phyloP scores from a whole-genome alignment of 2,888 invertebrate genomes.

The Cheilosia grossa region DNA sequence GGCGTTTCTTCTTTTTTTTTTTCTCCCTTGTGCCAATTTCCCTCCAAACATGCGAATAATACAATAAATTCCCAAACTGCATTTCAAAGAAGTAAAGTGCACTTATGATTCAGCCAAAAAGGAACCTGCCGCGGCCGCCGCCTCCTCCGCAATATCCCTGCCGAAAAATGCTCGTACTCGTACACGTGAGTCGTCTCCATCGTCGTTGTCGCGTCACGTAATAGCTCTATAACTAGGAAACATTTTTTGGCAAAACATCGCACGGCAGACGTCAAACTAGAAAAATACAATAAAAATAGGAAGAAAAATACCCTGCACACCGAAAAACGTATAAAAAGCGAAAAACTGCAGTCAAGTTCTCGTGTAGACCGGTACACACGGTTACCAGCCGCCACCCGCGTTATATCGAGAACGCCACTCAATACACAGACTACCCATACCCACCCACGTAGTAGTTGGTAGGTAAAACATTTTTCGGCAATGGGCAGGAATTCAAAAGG shows the following conservation, averaged over 20 bases:
- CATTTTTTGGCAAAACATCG: constrained; percentile 67
- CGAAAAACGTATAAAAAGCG: constrained; percentile 49
- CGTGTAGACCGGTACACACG: constrained; percentile 65
- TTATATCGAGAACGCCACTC: constrained; percentile 62
- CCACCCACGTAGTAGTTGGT: background rate
- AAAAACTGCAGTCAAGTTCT: constrained; percentile 70
- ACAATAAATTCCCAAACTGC: constrained; percentile 55
- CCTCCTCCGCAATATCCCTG: constrained; percentile 39
- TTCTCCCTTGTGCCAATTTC: constrained; percentile 49
- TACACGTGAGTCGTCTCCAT: no score
- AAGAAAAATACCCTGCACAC: constrained; percentile 21
- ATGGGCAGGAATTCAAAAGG: constrained; percentile 72
- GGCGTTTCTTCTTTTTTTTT: constrained; percentile 18
- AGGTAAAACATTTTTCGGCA: constrained; percentile 56
- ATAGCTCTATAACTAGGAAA: constrained; percentile 36
- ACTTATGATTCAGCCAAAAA: constrained; percentile 66
- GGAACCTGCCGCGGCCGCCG: background rate
- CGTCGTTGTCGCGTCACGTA: constrained; percentile 55
- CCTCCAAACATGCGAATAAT: constrained; percentile 62
- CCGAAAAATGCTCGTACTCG: constrained; percentile 4
- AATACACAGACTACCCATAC: constrained; percentile 12
- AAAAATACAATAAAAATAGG: constrained; percentile 20
- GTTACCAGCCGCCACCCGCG: constrained; percentile 43
- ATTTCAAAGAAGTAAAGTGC: constrained; percentile 60
- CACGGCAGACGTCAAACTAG: constrained; percentile 56